These are phyloP conservation scores for Brachyalestes nurse DNA, from an alignment of 2,797 vertebrate species.

Conservation along the genomic window DNA sequence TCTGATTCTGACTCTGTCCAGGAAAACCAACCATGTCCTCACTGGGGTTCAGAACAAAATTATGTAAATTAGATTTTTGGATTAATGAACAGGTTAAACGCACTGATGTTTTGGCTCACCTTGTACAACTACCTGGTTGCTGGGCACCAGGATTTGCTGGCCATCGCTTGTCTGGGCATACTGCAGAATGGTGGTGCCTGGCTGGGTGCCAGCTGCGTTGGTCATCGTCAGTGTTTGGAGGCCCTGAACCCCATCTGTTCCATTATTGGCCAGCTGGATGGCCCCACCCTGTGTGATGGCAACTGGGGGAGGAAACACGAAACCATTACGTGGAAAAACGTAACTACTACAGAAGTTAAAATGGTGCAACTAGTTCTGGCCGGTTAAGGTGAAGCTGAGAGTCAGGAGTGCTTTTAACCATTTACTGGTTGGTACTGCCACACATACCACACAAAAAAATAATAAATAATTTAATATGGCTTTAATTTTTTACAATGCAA, in stretches of 20 bases:
- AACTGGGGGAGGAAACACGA: conserved; percentile 74
- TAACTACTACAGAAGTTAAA: not conserved
- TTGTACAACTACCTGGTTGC: conserved; percentile 99
- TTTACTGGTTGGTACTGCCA: not conserved
- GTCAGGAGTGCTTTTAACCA: not conserved
- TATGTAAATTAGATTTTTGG: too few relatives aligned
- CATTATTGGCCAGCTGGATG: conserved; percentile 97
- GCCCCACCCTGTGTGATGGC: conserved; percentile 98
- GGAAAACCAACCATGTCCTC: too few relatives aligned
- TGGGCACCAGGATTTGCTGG: conserved; percentile 97
- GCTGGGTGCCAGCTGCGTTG: conserved; percentile 87
- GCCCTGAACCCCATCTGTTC: conserved; percentile 95
- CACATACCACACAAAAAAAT: not conserved
- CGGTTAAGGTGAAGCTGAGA: not conserved
- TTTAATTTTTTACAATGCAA: not conserved
- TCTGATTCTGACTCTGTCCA: too few relatives aligned
- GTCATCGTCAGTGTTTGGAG: conserved; percentile 97
- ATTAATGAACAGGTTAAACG: too few relatives aligned
- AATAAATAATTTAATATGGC: not conserved
- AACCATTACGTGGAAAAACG: not conserved
- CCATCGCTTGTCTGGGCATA: conserved; percentile 98
- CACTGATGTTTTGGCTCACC: conserved; percentile 75
- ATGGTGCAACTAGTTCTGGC: not conserved
- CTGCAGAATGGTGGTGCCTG: conserved; percentile 95
- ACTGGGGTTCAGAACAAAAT: too few relatives aligned